phyloP scores from a whole-genome alignment of 2,888 invertebrate species.

The Yponomeuta sedellus region DNA sequence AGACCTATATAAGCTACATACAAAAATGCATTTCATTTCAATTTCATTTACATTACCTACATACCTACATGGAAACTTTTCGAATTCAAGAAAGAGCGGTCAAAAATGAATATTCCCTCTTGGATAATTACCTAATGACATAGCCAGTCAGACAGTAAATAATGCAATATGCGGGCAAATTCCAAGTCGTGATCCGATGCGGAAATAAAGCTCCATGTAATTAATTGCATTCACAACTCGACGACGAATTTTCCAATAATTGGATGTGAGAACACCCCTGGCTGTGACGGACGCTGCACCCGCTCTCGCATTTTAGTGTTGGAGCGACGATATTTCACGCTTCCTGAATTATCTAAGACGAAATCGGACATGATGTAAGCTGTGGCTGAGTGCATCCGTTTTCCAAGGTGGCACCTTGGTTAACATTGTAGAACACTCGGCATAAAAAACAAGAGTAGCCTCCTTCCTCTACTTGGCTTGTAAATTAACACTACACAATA shows the following conservation, averaged over 20 bases:
- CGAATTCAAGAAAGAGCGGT: too few relatives aligned
- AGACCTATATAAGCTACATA: too few relatives aligned
- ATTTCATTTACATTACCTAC: too few relatives aligned
- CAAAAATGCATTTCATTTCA: too few relatives aligned
- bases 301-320: neutral
- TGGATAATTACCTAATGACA: too few relatives aligned
- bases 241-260: slow-evolving; percentile 50
- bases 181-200: neutral
- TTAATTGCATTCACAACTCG: slow-evolving; percentile 26
- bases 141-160: too few relatives aligned
- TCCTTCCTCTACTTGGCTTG: neutral
- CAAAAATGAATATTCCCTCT: too few relatives aligned
- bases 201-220: slow-evolving; percentile 13
- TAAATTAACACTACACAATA: neutral
- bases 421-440: neutral
- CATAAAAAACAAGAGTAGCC: neutral
- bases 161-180: slow-evolving; percentile 1
- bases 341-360: neutral
- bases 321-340: neutral
- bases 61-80: too few relatives aligned
- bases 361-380: neutral
- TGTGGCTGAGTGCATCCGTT: neutral
- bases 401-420: neutral
- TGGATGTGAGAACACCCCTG: slow-evolving; percentile 33
- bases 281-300: slow-evolving; percentile 14